Evolutionary conservation across 2,113 vertebrate species (phyloP).

Genomic region (Cygnus buccinator): DNA sequence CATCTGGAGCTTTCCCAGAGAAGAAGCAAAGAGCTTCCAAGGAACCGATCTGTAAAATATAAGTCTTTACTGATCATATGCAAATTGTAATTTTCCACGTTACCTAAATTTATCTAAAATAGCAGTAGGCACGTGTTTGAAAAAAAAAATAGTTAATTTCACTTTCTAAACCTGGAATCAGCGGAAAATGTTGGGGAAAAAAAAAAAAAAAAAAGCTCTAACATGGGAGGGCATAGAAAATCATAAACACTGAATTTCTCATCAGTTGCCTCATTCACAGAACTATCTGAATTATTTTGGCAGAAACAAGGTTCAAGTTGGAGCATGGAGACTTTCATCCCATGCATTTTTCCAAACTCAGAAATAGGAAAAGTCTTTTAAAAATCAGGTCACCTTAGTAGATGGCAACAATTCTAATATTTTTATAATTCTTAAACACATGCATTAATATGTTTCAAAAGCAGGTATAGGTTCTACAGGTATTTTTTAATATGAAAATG

Average conservation of each 20-base stretch:
- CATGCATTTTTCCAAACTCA: neutral
- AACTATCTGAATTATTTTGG: slow-evolving; percentile 19
- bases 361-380: neutral
- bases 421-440: neutral
- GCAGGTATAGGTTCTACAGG: neutral
- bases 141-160: neutral
- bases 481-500: neutral
- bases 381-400: neutral
- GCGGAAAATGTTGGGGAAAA: neutral
- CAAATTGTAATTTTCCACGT: neutral
- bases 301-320: neutral
- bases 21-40: neutral
- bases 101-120: neutral
- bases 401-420: neutral
- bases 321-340: neutral
- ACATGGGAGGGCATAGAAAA: neutral
- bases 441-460: neutral
- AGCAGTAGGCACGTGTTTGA: neutral
- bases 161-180: neutral
- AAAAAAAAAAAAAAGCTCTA: neutral
- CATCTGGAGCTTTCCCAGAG: neutral
- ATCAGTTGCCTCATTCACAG: neutral
- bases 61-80: neutral
- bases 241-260: neutral
- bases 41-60: neutral